Conservation (phyloP, 1,140 invertebrate species). For the Camponotus pennsylvanicus region DNA sequence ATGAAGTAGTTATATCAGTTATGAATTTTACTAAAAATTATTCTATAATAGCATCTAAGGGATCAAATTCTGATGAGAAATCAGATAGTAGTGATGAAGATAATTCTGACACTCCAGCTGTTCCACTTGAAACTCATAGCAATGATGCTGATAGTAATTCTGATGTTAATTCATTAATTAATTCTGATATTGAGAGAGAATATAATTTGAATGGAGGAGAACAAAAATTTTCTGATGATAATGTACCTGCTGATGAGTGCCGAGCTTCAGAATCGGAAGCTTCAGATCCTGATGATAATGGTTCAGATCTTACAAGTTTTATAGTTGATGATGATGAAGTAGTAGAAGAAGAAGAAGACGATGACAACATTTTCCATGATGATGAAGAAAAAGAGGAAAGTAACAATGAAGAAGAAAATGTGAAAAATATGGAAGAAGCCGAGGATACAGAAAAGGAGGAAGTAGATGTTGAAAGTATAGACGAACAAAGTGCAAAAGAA, state of each 20-base stretch:
- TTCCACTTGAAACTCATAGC: neutral
- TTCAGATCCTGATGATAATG: conserved; percentile 77
- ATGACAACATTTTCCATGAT: neutral
- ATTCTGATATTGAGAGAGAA: conserved; percentile 78
- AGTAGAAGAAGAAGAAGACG: conserved; percentile 30
- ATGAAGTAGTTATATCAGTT: neutral
- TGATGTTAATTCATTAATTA: conserved; percentile 34
- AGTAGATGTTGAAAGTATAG: conserved; percentile 13
- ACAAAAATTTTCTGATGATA: conserved; percentile 77
- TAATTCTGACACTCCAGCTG: neutral
- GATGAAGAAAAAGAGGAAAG: neutral
- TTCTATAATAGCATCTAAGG: conserved; percentile 34
- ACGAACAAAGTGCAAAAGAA: neutral
- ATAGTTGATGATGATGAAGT: conserved; percentile 74
- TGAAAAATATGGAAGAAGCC: conserved; percentile 52
- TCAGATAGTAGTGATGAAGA: neutral
- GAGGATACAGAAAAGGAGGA: conserved; percentile 26
- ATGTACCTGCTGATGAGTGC: conserved; percentile 78
- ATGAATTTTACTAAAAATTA: conserved; percentile 9
- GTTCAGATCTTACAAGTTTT: conserved; percentile 78
- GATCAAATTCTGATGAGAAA: conserved; percentile 16
- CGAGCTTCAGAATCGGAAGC: conserved; percentile 79
- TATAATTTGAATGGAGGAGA: conserved; percentile 78
- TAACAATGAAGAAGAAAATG: conserved; percentile 45
- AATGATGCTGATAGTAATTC: neutral